These are phyloP conservation scores for Cheilinus undulatus DNA, from an alignment of 2,113 vertebrate species.

Conservation along the genomic window DNA sequence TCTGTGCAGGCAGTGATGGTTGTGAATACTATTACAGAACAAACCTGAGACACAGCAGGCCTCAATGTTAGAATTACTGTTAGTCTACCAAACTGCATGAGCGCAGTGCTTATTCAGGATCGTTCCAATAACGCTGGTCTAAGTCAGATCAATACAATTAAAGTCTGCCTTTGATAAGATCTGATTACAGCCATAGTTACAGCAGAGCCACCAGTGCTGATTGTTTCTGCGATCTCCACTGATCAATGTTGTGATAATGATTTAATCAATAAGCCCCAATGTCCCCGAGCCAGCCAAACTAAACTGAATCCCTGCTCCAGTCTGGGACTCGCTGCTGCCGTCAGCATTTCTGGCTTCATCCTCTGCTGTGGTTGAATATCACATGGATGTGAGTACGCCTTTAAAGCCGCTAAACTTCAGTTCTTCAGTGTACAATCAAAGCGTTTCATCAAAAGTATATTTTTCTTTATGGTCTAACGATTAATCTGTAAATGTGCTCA, in stretches of 20 bases:
- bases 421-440: not conserved
- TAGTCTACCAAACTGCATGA: not conserved
- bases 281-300: conserved; percentile 37
- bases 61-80: not conserved
- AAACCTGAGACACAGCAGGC: not conserved
- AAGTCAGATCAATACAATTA: conserved; percentile 13
- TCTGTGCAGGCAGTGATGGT: no score
- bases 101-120: not conserved
- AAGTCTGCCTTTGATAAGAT: conserved; percentile 3
- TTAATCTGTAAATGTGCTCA: no score
- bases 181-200: conserved; percentile 11
- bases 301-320: conserved; percentile 43
- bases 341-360: not conserved
- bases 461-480: no score
- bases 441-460: no score
- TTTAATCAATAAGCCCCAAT: conserved; percentile 59
- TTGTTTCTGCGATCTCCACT: conserved; percentile 42
- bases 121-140: not conserved
- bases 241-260: conserved; percentile 65
- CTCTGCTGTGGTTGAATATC: not conserved
- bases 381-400: not conserved
- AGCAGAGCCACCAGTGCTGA: conserved; percentile 26
- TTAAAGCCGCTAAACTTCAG: not conserved
- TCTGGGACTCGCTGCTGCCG: conserved; percentile 1
- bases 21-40: no score